Evolutionary conservation across 2,888 invertebrate genomes (phyloP).

Genomic region (Julus scandinavius): DNA sequence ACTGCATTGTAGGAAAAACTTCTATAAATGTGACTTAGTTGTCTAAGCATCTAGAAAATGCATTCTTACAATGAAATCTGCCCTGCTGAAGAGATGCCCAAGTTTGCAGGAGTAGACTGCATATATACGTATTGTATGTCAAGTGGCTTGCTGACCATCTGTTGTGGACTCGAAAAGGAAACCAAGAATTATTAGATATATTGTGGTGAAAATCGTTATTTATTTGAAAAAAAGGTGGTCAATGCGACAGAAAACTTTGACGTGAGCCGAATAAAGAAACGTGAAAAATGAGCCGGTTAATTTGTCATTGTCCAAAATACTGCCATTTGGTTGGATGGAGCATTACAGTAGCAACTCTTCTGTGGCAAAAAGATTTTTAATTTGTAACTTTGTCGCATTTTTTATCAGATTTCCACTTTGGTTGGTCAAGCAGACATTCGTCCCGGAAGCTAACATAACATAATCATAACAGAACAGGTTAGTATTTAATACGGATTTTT

Average conservation of each 20-base stretch:
- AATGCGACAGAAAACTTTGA: not conserved
- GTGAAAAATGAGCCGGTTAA: not conserved
- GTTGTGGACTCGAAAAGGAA: conserved; percentile 7
- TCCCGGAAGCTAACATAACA: not conserved
- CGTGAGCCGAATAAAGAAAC: not conserved
- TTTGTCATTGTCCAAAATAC: conserved; percentile 20
- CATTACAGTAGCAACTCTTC: not conserved
- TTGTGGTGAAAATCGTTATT: conserved; percentile 27
- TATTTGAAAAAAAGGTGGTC: conserved; percentile 31
- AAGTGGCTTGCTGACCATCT: not conserved
- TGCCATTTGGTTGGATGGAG: not conserved
- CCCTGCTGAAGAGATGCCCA: not conserved
- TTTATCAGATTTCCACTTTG: not conserved
- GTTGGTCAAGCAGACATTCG: not conserved
- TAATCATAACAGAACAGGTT: not conserved
- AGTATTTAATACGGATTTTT: not conserved
- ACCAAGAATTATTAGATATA: conserved; percentile 19
- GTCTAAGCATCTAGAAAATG: not conserved
- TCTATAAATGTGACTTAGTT: too few relatives aligned
- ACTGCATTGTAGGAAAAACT: too few relatives aligned
- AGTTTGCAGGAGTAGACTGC: not conserved
- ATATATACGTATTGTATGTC: not conserved
- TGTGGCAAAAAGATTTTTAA: not conserved
- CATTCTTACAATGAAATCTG: not conserved
- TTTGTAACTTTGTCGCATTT: not conserved